Percentiles rank a stretch among this genome's conserved stretches.
Evolutionary conservation across 2,888 invertebrate species (phyloP).

Genomic region (Lissonota sp.): DNA sequence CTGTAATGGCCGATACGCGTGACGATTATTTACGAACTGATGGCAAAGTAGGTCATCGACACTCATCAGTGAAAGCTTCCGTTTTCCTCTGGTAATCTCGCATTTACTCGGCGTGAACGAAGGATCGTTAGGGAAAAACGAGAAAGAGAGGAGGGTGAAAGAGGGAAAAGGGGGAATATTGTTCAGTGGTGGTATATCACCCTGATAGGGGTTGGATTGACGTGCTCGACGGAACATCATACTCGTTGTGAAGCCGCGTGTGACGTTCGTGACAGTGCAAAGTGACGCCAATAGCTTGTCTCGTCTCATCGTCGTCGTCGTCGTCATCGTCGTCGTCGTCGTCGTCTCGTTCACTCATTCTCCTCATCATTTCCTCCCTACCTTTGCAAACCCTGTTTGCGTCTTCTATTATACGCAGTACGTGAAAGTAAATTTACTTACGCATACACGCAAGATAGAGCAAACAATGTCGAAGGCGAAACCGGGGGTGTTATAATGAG

Average conservation of each 20-base stretch:
- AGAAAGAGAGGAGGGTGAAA: conserved; percentile 11
- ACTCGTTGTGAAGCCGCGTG: conserved; percentile 43
- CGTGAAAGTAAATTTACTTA: conserved; percentile 36
- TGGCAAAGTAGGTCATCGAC: conserved; percentile 59
- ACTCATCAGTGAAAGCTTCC: conserved; percentile 33
- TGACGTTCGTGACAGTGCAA: conserved; percentile 59
- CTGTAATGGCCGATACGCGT: conserved; percentile 26
- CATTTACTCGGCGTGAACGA: conserved; percentile 45
- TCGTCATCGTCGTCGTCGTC: conserved; percentile 29
- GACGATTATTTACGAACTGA: conserved; percentile 60
- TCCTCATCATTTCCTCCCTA: neutral
- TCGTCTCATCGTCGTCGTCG: conserved; percentile 30
- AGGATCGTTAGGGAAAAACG: conserved; percentile 22
- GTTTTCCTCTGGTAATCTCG: conserved; percentile 6
- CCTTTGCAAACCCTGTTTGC: neutral
- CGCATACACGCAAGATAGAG: conserved; percentile 19
- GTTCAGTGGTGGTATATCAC: neutral
- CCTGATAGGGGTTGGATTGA: conserved; percentile 31
- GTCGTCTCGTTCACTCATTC: conserved; percentile 16
- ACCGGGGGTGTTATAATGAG: neutral
- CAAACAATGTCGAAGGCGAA: conserved; percentile 11
- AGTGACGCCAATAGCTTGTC: conserved; percentile 56
- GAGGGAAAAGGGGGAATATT: no score
- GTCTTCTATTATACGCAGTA: neutral
- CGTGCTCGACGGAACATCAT: conserved; percentile 49